Percentiles rank a stretch among this genome's conserved stretches.
Conservation (phyloP, 1,140 invertebrate species). For the Caerostris darwini region DNA sequence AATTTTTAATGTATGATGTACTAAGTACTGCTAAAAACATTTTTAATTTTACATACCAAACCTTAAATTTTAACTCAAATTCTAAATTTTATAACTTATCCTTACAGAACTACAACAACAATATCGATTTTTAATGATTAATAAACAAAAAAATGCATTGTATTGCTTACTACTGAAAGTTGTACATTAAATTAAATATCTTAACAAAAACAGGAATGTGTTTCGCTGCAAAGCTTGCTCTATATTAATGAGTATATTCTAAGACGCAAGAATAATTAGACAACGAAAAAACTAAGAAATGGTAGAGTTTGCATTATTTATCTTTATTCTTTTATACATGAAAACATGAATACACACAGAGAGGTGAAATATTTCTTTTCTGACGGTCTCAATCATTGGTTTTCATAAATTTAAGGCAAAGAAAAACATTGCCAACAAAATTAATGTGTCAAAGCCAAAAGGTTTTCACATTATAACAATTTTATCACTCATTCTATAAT, state of each 20-base stretch:
- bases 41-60: too few species aligned
- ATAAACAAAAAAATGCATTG: too few species aligned
- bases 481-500: neutral
- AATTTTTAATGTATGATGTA: too few species aligned
- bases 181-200: too few species aligned
- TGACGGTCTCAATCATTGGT: neutral
- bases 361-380: constrained; percentile 9
- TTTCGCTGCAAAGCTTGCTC: too few species aligned
- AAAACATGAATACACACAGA: constrained; percentile 48
- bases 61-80: too few species aligned
- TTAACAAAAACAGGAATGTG: too few species aligned
- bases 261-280: neutral
- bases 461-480: constrained; percentile 4
- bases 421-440: neutral
- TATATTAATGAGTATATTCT: neutral
- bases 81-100: too few species aligned
- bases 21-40: too few species aligned
- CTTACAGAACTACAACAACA: too few species aligned
- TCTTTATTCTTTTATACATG: constrained; percentile 52
- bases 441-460: neutral
- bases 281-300: neutral
- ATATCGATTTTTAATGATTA: too few species aligned
- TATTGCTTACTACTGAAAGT: too few species aligned
- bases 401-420: constrained; percentile 16
- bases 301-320: constrained; percentile 12